A percentile compares a stretch with the other conserved stretches of the same genome.
Evolutionary conservation across 2,113 vertebrate species (phyloP).

Genomic region (Oreochromis niloticus): DNA sequence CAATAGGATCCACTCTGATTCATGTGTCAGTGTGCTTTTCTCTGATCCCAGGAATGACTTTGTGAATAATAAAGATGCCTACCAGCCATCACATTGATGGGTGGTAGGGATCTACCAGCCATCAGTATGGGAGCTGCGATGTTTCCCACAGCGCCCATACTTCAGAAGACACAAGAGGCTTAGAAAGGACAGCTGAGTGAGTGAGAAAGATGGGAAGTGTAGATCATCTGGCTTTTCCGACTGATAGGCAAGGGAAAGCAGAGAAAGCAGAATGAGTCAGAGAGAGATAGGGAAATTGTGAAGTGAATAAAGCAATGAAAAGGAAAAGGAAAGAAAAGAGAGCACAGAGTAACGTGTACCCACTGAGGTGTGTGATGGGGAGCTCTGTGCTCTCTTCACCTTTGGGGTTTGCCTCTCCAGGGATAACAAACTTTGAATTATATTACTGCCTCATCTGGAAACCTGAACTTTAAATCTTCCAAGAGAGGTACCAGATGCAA

Average conservation of each 20-base stretch:
- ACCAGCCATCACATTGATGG: not conserved
- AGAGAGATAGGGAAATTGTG: not conserved
- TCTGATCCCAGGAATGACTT: not conserved
- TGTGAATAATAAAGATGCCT: not conserved
- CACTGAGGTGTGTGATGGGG: not conserved
- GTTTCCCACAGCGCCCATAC: constrained; percentile 6
- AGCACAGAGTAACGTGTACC: not conserved
- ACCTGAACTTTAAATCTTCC: not conserved
- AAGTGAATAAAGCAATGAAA: not conserved
- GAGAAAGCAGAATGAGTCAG: not conserved
- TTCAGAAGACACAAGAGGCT: constrained; percentile 2
- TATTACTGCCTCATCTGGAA: not conserved
- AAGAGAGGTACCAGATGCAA: not conserved
- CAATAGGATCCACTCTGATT: not conserved
- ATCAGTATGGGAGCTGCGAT: not conserved
- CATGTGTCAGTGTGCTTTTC: not conserved
- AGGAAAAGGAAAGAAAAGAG: not conserved
- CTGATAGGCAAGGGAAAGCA: constrained; percentile 2
- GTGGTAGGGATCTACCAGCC: not conserved
- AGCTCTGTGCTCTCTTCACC: not conserved
- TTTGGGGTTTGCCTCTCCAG: not conserved
- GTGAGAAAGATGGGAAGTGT: constrained; percentile 7
- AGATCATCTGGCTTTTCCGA: constrained; percentile 29
- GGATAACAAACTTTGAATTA: not conserved
- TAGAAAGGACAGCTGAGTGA: not conserved